Conservation (phyloP, 1,140 invertebrate genomes). For the Cyrtorhinus lividipennis region DNA sequence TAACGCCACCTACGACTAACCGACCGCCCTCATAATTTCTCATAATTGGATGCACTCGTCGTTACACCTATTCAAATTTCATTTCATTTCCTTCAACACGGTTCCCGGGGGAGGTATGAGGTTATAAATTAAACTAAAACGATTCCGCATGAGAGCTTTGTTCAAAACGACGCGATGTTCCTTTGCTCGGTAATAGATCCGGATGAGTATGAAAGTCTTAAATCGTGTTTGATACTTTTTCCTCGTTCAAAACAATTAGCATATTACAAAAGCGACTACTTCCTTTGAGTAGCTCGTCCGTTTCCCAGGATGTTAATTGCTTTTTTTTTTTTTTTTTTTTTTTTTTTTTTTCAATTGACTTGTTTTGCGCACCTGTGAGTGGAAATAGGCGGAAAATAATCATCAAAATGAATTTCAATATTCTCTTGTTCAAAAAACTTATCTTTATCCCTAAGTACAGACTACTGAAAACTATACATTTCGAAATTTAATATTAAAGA, state of each 20-base stretch:
- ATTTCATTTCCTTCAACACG: not conserved
- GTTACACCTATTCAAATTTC: not conserved
- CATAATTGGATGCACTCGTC: not conserved
- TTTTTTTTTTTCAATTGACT: not conserved
- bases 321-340: no score
- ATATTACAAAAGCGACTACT: not conserved
- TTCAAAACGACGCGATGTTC: not conserved
- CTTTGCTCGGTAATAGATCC: no score
- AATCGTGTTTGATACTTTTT: not conserved
- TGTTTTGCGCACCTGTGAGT: not conserved
- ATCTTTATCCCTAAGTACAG: no score
- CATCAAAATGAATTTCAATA: no score
- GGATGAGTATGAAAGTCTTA: no score
- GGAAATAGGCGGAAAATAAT: no score
- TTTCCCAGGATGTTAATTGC: conserved; percentile 4
- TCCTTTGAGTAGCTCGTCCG: not conserved
- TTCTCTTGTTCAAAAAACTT: no score
- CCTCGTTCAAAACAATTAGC: no score
- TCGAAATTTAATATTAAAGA: no score
- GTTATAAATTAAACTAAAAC: not conserved
- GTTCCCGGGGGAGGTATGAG: not conserved
- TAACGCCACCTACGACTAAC: not conserved
- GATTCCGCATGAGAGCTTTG: not conserved
- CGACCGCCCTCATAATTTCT: not conserved
- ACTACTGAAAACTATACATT: no score